Percentiles rank a stretch among this genome's conserved stretches.
These are phyloP conservation scores for Spheniscus humboldti DNA, from an alignment of 2,797 vertebrate genomes.

Conservation along the genomic window DNA sequence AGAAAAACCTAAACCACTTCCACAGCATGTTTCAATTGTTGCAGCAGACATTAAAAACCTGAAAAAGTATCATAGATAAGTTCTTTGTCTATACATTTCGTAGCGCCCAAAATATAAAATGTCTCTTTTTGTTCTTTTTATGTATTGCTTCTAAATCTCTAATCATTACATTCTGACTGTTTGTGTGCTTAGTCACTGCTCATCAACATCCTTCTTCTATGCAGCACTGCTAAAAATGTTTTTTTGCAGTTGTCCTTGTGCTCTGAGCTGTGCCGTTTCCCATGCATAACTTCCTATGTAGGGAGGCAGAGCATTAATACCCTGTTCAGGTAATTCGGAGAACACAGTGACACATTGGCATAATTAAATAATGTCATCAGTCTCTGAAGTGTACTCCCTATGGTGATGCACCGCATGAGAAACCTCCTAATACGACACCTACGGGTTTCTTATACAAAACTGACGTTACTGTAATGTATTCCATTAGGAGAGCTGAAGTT, in stretches of 20 bases:
- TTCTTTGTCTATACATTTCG: not conserved
- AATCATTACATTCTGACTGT: slow-evolving; percentile 9
- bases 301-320: slow-evolving; percentile 44
- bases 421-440: slow-evolving; percentile 63
- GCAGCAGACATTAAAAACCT: not conserved
- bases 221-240: slow-evolving; percentile 11
- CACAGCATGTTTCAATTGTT: slow-evolving; percentile 25
- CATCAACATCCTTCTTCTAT: slow-evolving; percentile 24
- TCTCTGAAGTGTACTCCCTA: slow-evolving; percentile 61
- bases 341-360: slow-evolving; percentile 42
- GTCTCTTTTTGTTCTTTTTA: not conserved
- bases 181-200: slow-evolving; percentile 43
- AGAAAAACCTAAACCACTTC: not conserved
- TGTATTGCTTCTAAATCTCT: slow-evolving; percentile 13
- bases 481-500: slow-evolving; percentile 31
- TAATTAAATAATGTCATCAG: slow-evolving; percentile 72
- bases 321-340: slow-evolving; percentile 41
- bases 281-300: slow-evolving; percentile 1
- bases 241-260: slow-evolving; percentile 35
- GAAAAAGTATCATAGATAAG: slow-evolving; percentile 7
- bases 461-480: slow-evolving; percentile 41
- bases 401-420: slow-evolving; percentile 36
- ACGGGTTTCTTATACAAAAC: slow-evolving; percentile 38
- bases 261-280: slow-evolving; percentile 10
- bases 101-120: not conserved